Evolutionary conservation across 1,140 invertebrate genomes (phyloP), one percentile per base, ranked within the genome.

Genomic region (Camponotus vicinus): DNA sequence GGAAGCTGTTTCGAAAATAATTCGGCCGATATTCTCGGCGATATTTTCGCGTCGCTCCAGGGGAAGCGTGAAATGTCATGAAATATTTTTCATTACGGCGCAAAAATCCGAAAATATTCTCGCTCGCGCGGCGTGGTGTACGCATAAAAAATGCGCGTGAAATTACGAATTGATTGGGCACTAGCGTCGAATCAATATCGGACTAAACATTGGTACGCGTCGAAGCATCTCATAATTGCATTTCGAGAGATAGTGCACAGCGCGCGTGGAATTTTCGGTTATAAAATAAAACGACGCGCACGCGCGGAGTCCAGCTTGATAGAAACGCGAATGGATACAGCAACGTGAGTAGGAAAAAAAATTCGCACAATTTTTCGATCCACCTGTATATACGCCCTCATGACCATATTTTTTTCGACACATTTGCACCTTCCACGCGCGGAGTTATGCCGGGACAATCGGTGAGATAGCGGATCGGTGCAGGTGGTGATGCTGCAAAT

Each of bases 401-500:
- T 75, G 45, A 86, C 40, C 32, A 37, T 73, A 59, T 52, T 70
- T 82, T 71, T 18, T 71, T 9, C 37, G 7, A 61, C 57, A 57
- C 42, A 66, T 77, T 71, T 21, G 32, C 64, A 32, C 64, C 21
- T 59, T 59, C 32, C 73, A n/a, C 18, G 8, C 27, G 1, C 32
- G n/a, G 27, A 73, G 27, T 83, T 83, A 83, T 40, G n/a, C 42
- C 78, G 40, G 66, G 52, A 63, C 27, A 64, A 63, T 21, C 52
- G 67, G 89, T 78, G 88, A 86, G 85, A 89, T 86, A 83, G 71
- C 66, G 61, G 21, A 69, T 34, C 45, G 61, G 32, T 77, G 84
- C 87, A 89, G 87, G 70, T 89, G 88, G 88, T 70, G 71, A 84
- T 86, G 85, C n/a, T 59, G 86, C 78, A 84, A 86, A 90, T 88